A percentile compares a stretch with the other conserved stretches of the same genome.
Evolutionary conservation across 2,113 vertebrate genomes (phyloP).

Genomic region (Rhinogobius similis): DNA sequence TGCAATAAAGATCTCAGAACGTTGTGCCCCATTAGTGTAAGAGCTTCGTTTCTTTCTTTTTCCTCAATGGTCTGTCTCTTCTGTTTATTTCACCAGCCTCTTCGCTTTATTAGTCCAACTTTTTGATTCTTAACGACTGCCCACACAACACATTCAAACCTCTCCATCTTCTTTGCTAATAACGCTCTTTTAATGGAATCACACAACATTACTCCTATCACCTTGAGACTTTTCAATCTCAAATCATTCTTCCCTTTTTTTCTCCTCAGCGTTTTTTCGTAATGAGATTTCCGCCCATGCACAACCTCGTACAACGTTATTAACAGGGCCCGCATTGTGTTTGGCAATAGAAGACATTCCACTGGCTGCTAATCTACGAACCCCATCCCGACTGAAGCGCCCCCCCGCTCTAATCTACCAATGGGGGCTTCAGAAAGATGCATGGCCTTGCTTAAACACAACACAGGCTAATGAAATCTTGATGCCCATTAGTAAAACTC

Average conservation of each 20-base stretch:
- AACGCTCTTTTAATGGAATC: slow-evolving; percentile 70
- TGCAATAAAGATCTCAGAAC: too few species aligned
- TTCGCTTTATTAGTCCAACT: slow-evolving; percentile 12
- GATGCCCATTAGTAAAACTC: slow-evolving; percentile 82
- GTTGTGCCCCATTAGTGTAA: neutral
- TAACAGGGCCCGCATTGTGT: slow-evolving; percentile 68
- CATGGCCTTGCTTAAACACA: slow-evolving; percentile 47
- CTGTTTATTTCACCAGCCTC: neutral
- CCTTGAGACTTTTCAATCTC: slow-evolving; percentile 70
- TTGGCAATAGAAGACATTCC: slow-evolving; percentile 66
- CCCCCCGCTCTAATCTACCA: slow-evolving; percentile 37
- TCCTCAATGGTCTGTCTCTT: neutral
- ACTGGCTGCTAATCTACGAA: slow-evolving; percentile 41
- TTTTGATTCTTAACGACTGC: slow-evolving; percentile 13
- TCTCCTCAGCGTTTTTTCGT: slow-evolving; percentile 72
- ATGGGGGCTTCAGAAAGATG: slow-evolving; percentile 48
- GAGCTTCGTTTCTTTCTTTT: neutral
- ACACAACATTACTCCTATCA: slow-evolving; percentile 66
- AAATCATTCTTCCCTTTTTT: slow-evolving; percentile 52
- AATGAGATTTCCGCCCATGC: slow-evolving; percentile 80
- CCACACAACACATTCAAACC: slow-evolving; percentile 15
- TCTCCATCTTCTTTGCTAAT: slow-evolving; percentile 22
- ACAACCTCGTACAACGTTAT: slow-evolving; percentile 72
- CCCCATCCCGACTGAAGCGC: neutral
- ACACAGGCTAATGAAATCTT: slow-evolving; percentile 78